Conservation (phyloP, 2,797 vertebrate species). For the Neosilurus hyrtlii region DNA sequence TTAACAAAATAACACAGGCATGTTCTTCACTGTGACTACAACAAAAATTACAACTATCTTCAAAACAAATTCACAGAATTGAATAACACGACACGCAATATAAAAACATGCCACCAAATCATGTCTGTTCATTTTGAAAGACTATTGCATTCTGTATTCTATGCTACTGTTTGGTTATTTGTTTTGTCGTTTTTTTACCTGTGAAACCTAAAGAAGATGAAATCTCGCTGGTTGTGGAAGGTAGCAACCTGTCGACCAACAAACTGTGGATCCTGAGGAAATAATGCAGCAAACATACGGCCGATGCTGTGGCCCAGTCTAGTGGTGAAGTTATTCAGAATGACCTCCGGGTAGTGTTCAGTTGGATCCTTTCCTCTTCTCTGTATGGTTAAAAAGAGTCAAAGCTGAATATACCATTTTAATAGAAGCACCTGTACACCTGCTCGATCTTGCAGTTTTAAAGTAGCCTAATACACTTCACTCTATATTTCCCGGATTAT, state of each 20-base stretch:
- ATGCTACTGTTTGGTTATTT: background rate
- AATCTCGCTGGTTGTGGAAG: constrained; percentile 98
- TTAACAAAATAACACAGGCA: background rate
- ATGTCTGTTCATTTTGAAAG: background rate
- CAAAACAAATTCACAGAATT: background rate
- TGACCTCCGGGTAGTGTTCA: constrained; percentile 89
- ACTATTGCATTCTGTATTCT: background rate
- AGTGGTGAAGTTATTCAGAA: constrained; percentile 93
- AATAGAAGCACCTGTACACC: too few species aligned
- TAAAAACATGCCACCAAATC: background rate
- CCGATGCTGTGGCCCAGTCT: constrained; percentile 92
- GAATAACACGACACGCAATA: background rate
- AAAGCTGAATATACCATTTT: background rate
- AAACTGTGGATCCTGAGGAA: constrained; percentile 93
- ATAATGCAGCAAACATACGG: constrained; percentile 91
- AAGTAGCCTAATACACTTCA: too few species aligned
- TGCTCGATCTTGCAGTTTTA: too few species aligned
- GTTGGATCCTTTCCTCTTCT: constrained; percentile 89
- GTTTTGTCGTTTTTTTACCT: constrained; percentile 70
- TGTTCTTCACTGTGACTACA: background rate
- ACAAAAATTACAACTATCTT: background rate
- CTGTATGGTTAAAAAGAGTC: constrained; percentile 61
- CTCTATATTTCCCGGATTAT: too few species aligned
- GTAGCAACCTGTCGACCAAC: constrained; percentile 93
- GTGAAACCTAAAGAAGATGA: constrained; percentile 96